Conservation (phyloP, 2,888 invertebrate genomes). For the Agrotis exclamationis region DNA sequence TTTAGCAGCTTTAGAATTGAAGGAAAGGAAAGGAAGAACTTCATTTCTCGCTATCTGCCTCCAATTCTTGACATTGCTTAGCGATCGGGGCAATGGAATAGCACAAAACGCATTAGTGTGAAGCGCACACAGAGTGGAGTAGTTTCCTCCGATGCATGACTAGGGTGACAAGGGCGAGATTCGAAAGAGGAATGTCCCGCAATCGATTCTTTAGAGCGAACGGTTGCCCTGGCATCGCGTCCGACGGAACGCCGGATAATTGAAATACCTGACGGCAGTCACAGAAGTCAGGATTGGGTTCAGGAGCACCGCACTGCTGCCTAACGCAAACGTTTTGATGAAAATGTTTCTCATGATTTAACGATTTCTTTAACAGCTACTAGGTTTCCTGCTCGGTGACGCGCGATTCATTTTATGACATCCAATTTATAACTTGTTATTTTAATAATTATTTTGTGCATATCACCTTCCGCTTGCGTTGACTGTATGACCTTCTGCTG, state of each 20-base stretch:
- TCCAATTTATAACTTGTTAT: constrained; percentile 32
- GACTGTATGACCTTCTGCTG: constrained; percentile 53
- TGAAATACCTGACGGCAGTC: constrained; percentile 78
- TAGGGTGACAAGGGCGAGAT: constrained; percentile 75
- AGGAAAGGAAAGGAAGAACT: too few relatives aligned
- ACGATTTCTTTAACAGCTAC: constrained; percentile 37
- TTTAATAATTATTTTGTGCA: constrained; percentile 37
- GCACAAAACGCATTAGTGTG: constrained; percentile 56
- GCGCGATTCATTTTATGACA: constrained; percentile 32
- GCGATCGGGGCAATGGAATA: constrained; percentile 35
- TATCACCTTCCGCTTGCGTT: constrained; percentile 50
- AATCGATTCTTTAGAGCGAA: constrained; percentile 76
- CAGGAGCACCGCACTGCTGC: constrained; percentile 63
- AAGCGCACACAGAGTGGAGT: constrained; percentile 61
- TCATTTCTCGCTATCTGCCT: constrained; percentile 5
- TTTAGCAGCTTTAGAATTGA: constrained; percentile 5
- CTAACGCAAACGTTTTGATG: constrained; percentile 74
- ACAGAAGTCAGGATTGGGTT: constrained; percentile 70
- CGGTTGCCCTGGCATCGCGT: constrained; percentile 66
- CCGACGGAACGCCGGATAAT: constrained; percentile 76
- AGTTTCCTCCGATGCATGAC: constrained; percentile 63
- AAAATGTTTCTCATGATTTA: constrained; percentile 69
- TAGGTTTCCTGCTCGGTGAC: constrained; percentile 41
- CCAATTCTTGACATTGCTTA: constrained; percentile 23
- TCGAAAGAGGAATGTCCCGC: constrained; percentile 76